Evolutionary conservation across 2,888 invertebrate genomes (phyloP).

Genomic region (Ramazzottius varieornatus): DNA sequence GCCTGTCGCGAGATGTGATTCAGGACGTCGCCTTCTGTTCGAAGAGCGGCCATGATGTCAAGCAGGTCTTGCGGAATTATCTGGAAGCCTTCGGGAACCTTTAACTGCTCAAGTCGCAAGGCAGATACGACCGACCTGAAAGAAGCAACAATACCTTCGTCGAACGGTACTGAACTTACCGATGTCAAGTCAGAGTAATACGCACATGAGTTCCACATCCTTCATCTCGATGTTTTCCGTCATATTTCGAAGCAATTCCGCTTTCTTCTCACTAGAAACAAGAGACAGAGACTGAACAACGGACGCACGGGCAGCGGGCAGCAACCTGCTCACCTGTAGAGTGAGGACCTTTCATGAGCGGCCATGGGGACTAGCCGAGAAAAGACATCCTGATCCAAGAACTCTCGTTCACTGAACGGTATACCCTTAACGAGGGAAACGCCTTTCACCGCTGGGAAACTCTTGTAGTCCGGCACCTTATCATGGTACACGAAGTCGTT

Average conservation of each 20-base stretch:
- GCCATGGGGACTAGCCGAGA: not conserved
- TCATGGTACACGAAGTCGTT: constrained; percentile 26
- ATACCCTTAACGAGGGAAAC: not conserved
- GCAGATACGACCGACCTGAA: not conserved
- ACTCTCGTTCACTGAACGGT: not conserved
- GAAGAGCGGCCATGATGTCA: not conserved
- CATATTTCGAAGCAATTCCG: not conserved
- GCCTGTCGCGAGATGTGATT: not conserved
- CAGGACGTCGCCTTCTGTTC: not conserved
- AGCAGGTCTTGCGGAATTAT: not conserved
- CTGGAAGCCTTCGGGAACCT: not conserved
- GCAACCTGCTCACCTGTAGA: not conserved
- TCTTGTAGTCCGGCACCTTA: constrained; percentile 17
- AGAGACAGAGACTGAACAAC: not conserved
- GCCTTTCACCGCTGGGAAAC: constrained; percentile 11
- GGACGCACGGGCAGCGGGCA: not conserved
- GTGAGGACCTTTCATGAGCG: not conserved
- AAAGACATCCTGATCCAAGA: not conserved
- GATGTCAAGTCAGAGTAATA: not conserved
- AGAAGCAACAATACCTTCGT: too few species aligned
- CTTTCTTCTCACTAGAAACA: not conserved
- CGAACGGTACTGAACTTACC: not conserved
- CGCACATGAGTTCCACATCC: not conserved
- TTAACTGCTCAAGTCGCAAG: not conserved
- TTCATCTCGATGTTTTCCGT: not conserved